Base-by-base conservation (phyloP, 2,797 vertebrate species). In the Bovichtus variegatus region DNA sequence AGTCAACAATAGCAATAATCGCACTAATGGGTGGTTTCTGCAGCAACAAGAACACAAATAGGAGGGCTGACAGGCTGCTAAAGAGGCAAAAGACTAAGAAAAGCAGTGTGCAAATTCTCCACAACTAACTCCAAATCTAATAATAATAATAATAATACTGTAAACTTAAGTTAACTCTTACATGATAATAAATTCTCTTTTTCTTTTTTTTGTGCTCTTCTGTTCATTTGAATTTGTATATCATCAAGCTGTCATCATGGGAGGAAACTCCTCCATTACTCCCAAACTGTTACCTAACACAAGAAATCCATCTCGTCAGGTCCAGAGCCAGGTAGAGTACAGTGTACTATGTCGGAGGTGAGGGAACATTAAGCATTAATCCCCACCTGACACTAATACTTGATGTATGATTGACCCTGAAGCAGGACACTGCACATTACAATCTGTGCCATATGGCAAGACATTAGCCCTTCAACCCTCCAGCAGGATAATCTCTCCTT, bases 301-400 rank as follows among this genome's bases (percentile, higher is more conserved):
- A 69, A 55, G 27, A 61, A 65, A 71, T 78, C 49, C 51, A 70
- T 80, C 36, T 72, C 51, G 72, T 74, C 38, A 18, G 55, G 70
- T 23, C 44, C 36, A 41, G 51, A 78, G 55, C 21, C 80, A 93
- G 89, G 77, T 89, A 85, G 43, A 74, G 83, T 90, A 91, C 86
- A 87, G 83, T 89, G 82, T 51, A 77, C 60, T 62, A 80, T 88
- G 84, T 89, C 58, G 61, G 86, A 93, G 90, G 93, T 93, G 81
- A 93, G 81, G 82, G 82, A 90, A 93, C 93, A 93, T 92, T 89
- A 85, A 85, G 87, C 90, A 94, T 95, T 96, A 96, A 96, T 96
- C 95, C 90, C 88, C 89, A 95, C 94, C 94, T 96, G 95, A 96
- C 95, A 95, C 95, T 95, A 96, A 96, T 96, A 95, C 95, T 89